Evolutionary conservation across 1,140 invertebrate genomes (phyloP).

Genomic region (Drosophila auraria): DNA sequence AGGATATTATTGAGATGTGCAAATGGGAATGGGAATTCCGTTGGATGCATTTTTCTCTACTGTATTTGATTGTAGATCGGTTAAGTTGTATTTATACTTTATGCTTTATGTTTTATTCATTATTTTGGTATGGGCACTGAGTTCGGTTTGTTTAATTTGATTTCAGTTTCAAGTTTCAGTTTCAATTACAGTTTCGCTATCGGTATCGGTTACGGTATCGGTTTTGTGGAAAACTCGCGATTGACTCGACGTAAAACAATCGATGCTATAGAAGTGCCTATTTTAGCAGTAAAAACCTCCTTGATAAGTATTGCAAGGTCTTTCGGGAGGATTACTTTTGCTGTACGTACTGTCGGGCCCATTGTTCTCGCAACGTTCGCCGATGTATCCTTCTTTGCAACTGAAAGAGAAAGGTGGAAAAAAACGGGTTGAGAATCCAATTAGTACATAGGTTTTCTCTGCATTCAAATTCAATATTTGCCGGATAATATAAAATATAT

Average conservation of each 20-base stretch:
- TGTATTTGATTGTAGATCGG: conserved; percentile 15
- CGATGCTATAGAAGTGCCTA: conserved; percentile 85
- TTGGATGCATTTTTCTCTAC: conserved; percentile 18
- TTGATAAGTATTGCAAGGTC: conserved; percentile 68
- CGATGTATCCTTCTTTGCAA: conserved; percentile 93
- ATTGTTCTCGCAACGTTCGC: conserved; percentile 90
- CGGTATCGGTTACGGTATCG: conserved; percentile 24
- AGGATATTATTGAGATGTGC: conserved; percentile 32
- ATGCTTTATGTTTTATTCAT: conserved; percentile 31
- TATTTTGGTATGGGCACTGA: conserved; percentile 56
- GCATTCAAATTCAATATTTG: conserved; percentile 15
- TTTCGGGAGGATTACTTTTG: conserved; percentile 75
- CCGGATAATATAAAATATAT: conserved; percentile 1
- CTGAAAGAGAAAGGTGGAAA: conserved; percentile 86
- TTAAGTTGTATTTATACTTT: conserved; percentile 23
- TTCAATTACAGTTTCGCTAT: not conserved
- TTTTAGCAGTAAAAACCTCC: conserved; percentile 85
- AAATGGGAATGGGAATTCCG: conserved; percentile 37
- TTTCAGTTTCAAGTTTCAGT: conserved; percentile 18
- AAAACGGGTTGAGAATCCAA: conserved; percentile 21
- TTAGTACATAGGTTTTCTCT: conserved; percentile 38
- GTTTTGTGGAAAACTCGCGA: conserved; percentile 33
- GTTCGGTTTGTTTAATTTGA: conserved; percentile 44
- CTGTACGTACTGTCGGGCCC: conserved; percentile 84
- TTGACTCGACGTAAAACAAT: conserved; percentile 76